These are phyloP conservation scores for Drosophila kikkawai DNA, from an alignment of 1,140 invertebrate genomes.

Conservation along the genomic window DNA sequence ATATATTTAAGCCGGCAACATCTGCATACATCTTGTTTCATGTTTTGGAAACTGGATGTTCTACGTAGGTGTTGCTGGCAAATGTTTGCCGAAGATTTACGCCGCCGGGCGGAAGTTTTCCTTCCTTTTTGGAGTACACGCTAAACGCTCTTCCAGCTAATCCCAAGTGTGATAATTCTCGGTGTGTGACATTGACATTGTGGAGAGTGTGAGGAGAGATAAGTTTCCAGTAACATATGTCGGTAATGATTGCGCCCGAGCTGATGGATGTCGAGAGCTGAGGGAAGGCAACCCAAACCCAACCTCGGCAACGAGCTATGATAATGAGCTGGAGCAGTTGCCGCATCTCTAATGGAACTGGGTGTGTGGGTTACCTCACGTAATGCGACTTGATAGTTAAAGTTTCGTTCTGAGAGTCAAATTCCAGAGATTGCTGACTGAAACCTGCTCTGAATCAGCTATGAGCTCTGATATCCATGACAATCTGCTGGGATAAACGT, in stretches of 20 bases:
- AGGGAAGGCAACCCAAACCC: conserved; percentile 38
- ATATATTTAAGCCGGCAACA: conserved; percentile 51
- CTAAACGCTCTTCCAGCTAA: conserved; percentile 64
- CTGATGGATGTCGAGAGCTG: conserved; percentile 58
- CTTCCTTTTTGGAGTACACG: conserved; percentile 18
- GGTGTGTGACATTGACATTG: conserved; percentile 72
- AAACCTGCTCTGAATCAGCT: conserved; percentile 26
- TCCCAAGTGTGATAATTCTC: conserved; percentile 72
- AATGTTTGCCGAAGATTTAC: conserved; percentile 73
- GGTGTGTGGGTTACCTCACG: conserved; percentile 25
- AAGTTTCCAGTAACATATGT: conserved; percentile 76
- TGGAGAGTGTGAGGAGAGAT: conserved; percentile 42
- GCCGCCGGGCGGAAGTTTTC: conserved; percentile 59
- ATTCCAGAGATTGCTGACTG: conserved; percentile 7
- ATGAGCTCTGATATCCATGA: conserved; percentile 17
- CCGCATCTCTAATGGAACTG: conserved; percentile 19
- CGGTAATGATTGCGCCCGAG: conserved; percentile 64
- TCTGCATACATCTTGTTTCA: conserved; percentile 55
- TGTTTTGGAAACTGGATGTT: conserved; percentile 5
- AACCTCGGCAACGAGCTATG: conserved; percentile 32
- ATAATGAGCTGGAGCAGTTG: conserved; percentile 55
- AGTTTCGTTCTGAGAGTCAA: conserved; percentile 23
- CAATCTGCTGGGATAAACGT: background rate
- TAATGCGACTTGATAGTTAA: conserved; percentile 41
- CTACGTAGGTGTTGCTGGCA: conserved; percentile 70